phyloP scores from a whole-genome alignment of 2,888 invertebrate species.

The Drosophila acutilabella region DNA sequence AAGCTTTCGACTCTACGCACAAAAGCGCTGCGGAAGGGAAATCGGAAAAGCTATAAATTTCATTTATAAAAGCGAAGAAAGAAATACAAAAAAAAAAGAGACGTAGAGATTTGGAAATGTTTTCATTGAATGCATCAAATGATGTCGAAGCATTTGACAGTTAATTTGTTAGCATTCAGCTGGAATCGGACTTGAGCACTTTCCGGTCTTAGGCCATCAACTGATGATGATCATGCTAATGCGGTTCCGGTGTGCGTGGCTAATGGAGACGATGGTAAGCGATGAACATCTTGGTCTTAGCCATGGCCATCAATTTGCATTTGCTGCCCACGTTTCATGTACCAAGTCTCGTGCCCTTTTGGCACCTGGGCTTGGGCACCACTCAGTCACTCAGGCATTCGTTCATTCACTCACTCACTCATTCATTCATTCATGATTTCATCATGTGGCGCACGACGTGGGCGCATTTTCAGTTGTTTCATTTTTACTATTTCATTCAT shows the following conservation, averaged over 20 bases:
- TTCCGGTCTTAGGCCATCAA: conserved; percentile 62
- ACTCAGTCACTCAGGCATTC: conserved; percentile 10
- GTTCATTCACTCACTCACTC: conserved; percentile 46
- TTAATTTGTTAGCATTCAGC: conserved; percentile 75
- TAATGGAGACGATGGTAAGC: conserved; percentile 54
- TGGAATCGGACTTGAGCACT: conserved; percentile 45
- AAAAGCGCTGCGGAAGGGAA: conserved; percentile 14
- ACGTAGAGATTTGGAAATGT: conserved; percentile 56
- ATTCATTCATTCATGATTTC: conserved; percentile 76
- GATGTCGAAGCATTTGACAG: conserved; percentile 72
- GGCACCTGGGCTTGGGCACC: conserved; percentile 67
- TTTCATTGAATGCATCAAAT: conserved; percentile 70
- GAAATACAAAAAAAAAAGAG: conserved; percentile 22
- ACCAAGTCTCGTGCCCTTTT: conserved; percentile 71
- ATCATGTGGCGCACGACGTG: conserved; percentile 63
- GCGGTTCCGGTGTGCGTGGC: conserved; percentile 77
- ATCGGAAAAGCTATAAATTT: conserved; percentile 25
- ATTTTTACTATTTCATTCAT: conserved; percentile 72
- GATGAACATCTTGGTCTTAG: conserved; percentile 51
- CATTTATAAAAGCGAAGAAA: conserved; percentile 38
- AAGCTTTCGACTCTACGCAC: conserved; percentile 39
- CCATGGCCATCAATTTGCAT: conserved; percentile 79
- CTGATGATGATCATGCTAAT: conserved; percentile 70
- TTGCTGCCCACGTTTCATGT: conserved; percentile 69
- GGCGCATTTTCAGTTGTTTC: conserved; percentile 49